These are phyloP conservation scores for Hirtodrosophila confusa DNA, from an alignment of 2,888 invertebrate genomes.

Conservation along the genomic window DNA sequence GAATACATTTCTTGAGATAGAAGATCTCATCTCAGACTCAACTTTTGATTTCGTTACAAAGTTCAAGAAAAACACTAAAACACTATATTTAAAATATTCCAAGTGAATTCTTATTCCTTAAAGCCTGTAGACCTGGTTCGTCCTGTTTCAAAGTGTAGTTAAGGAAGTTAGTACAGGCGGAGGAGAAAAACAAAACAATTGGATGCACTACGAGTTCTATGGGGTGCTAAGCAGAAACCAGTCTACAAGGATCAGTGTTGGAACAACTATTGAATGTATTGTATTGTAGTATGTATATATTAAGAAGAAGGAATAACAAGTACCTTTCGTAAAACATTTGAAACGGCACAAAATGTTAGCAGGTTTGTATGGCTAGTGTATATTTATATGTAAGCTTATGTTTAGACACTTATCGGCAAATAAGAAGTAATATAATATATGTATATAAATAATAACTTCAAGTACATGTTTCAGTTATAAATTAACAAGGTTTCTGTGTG, in stretches of 20 bases:
- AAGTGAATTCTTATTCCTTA: not conserved
- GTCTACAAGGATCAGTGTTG: not conserved
- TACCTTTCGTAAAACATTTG: conserved; percentile 50
- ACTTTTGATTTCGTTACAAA: too few relatives aligned
- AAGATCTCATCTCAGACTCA: too few relatives aligned
- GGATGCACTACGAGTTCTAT: conserved; percentile 16
- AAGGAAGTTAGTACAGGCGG: conserved; percentile 1
- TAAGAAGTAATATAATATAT: conserved; percentile 26
- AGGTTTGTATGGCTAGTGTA: conserved; percentile 39
- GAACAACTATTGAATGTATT: conserved; percentile 13
- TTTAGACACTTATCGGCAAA: conserved; percentile 61
- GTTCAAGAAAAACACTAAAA: too few relatives aligned
- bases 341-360: conserved; percentile 55
- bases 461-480: not conserved
- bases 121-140: too few relatives aligned
- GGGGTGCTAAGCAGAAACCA: conserved; percentile 7
- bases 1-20: too few relatives aligned
- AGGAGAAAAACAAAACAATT: not conserved
- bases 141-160: not conserved
- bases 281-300: conserved; percentile 7
- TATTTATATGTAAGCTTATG: conserved; percentile 35
- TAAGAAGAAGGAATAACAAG: conserved; percentile 39
- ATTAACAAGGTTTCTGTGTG: conserved; percentile 10
- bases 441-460: not conserved
- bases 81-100: too few relatives aligned